Base-by-base conservation (phyloP, 2,113 vertebrate species). In the Pitta sordida region DNA sequence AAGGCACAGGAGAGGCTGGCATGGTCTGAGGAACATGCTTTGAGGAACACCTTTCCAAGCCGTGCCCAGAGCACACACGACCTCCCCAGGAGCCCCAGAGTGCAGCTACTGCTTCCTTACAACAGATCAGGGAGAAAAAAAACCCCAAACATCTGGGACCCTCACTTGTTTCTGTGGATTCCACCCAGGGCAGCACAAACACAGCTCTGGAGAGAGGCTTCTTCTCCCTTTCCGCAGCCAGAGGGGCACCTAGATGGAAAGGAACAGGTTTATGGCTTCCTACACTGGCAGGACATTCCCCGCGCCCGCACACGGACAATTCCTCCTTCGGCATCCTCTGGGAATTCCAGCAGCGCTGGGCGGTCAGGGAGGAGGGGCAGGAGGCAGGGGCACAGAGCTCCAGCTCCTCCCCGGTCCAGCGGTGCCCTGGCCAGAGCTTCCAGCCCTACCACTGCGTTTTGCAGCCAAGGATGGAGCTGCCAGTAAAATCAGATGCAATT, bases 101-200 rank as follows among this genome's bases (percentile, higher is more conserved):
- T 18, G 55, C 63, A 73, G 59, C 86, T 90, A 56, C 68, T 21
- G 55, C 63, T 79, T 94, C 78, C 75, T 91, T 73, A 85, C 20
- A 76, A 69, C 48, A 76, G 6, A 55, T 30, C 30, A 67, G 64
- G 46, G 79, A 62, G 37, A 90, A 67, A 80, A 79, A 94, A n/a
- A n/a, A n/a, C n/a, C n/a, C n/a, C n/a, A n/a, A n/a, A 68, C 30
- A 59, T 63, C 59, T 88, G 77, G 60, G 68, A 92, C 69, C 92
- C 67, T 93, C 80, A 74, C 91, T 91, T 82, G 68, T 44, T 93
- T 90, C 88, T 84, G 92, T 80, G 86, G 84, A 74, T 92, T 94
- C 94, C 93, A 87, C 79, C 73, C 93, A 89, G 94, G 91, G 94
- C 76, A 95, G 91, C 96, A 96, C 82, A 93, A 82, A 91, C 49